phyloP scores from a whole-genome alignment of 2,797 vertebrate genomes.

The Nyctalus aviator region DNA sequence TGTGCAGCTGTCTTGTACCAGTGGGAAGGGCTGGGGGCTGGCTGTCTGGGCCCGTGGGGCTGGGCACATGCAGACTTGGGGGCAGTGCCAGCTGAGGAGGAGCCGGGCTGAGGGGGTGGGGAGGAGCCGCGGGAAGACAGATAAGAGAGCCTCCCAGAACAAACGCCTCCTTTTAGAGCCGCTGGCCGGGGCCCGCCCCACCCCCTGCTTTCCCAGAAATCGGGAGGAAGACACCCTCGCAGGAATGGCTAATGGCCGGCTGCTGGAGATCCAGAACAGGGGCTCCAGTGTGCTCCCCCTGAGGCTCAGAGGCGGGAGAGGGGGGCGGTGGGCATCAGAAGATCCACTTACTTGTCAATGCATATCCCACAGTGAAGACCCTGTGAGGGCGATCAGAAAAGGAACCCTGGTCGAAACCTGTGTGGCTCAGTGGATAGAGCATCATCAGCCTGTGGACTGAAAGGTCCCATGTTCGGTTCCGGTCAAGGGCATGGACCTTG shows the following conservation, averaged over 20 bases:
- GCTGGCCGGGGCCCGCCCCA: not conserved
- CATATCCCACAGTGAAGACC: not conserved
- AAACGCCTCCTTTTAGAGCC: not conserved
- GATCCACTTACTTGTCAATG: not conserved
- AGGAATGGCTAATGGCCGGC: not conserved
- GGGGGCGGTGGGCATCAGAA: not conserved
- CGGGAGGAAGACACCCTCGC: not conserved
- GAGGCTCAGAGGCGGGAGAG: too few species aligned
- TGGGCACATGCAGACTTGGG: not conserved
- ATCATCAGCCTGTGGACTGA: too few species aligned
- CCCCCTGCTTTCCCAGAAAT: not conserved
- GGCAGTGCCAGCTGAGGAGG: not conserved
- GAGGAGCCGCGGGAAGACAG: not conserved
- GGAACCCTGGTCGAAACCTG: not conserved
- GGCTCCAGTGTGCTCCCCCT: not conserved
- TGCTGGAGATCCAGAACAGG: not conserved
- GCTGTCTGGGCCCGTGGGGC: too few species aligned
- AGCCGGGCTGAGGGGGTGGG: not conserved
- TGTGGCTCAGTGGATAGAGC: too few species aligned
- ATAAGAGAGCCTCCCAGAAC: not conserved
- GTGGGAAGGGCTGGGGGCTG: not conserved
- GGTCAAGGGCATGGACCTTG: too few species aligned
- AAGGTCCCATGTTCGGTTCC: too few species aligned
- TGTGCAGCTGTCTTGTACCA: accelerated
- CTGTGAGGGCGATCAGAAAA: not conserved